Base-by-base conservation (phyloP, 2,888 invertebrate species). In the Thereva nobilitata region DNA sequence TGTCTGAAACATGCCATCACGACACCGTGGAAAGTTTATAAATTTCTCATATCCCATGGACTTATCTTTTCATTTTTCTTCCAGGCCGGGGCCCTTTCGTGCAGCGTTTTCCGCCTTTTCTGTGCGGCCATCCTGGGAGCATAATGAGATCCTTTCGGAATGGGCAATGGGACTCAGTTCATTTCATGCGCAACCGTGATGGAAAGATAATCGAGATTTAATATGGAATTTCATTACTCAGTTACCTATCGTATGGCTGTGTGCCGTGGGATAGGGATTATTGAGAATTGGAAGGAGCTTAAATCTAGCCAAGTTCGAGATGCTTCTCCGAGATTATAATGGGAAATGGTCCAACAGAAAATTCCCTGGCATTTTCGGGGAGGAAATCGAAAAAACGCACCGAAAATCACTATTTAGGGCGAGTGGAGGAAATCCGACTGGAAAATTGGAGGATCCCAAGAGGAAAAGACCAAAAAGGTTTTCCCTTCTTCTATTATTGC, bases 41-140 rank as follows among this genome's bases (percentile, higher is more conserved):
- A 56, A 65, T 65, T 65, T 65, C 65, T 56, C 56, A 65, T 56
- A 65, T 65, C 56, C 56, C 65, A 65, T 65, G 65, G 34, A 42
- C 50, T 65, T 65, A 64, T 64, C 54, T 64, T 38, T 53, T 12
- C 44, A 12, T 53, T 49, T 42, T 40, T 52, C 49, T 61, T 41
- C 49, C 57, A 50, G 49, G 40, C 41, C n/a, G 61, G 61, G 49
- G 61, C 49, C 61, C 49, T 41, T n/a, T 61, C 23, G 9, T 40
- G 40, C 34, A 50, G 23, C 23, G 47, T 38, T 41, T 61, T 40
- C 41, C 38, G 50, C 42, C 61, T 50, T 61, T 61, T 61, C 49
- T 61, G 41, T 34, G 40, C 9, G 40, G 38, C 50, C 49, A 61
- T 61, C 61, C 42, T 50, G 1, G 23, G 23, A 23, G 23, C 23